Conservation (phyloP, 2,797 vertebrate species). For the Ctenosaura bakeri region DNA sequence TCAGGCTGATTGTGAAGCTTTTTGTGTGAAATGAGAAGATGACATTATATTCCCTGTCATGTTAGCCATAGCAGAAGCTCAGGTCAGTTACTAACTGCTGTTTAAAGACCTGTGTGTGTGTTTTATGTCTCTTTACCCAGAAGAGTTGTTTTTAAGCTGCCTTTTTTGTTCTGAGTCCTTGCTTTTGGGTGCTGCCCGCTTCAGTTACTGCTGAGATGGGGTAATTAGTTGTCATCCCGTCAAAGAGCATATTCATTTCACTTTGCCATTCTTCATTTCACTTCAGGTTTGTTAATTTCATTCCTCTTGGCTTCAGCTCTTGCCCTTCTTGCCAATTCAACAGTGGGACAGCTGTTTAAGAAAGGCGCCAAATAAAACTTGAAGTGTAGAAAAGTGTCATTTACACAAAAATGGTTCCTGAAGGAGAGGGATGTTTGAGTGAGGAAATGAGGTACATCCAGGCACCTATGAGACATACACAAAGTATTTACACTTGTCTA, state of each 20-base stretch:
- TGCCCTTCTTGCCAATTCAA: constrained; percentile 13
- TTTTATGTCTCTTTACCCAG: background rate
- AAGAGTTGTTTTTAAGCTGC: background rate
- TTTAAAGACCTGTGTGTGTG: background rate
- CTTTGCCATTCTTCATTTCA: constrained; percentile 42
- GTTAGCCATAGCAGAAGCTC: background rate
- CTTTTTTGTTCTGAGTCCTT: background rate
- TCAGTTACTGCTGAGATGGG: constrained; percentile 4
- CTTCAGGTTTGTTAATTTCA: constrained; percentile 33
- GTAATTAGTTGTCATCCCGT: constrained; percentile 40
- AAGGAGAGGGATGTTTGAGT: background rate
- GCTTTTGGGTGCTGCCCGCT: constrained; percentile 15
- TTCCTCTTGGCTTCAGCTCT: constrained; percentile 26
- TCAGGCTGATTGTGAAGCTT: background rate
- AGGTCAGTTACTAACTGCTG: background rate
- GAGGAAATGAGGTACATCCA: constrained; percentile 28
- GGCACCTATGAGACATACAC: background rate
- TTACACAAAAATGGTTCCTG: constrained; percentile 28
- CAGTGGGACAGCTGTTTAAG: constrained; percentile 30
- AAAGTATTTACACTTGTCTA: constrained; percentile 9
- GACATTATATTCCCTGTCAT: no score
- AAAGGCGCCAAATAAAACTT: constrained; percentile 23
- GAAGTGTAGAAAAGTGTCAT: constrained; percentile 26
- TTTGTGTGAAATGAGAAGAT: background rate
- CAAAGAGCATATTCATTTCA: constrained; percentile 32